Conservation (phyloP, 2,113 vertebrate species). For the Etheostoma cragini region DNA sequence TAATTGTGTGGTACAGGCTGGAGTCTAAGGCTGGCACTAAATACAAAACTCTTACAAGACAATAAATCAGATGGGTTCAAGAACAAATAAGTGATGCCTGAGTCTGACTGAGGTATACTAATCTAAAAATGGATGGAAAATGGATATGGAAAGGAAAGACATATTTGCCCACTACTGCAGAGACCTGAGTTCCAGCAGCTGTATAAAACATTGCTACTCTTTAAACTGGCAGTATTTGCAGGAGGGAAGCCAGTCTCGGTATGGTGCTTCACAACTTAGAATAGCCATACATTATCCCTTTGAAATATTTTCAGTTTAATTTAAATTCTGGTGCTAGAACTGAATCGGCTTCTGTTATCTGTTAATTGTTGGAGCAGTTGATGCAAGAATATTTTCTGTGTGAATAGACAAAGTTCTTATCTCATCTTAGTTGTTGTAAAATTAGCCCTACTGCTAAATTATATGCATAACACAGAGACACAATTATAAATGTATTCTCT, state of each 20-base stretch:
- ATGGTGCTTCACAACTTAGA: neutral
- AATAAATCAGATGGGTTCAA: neutral
- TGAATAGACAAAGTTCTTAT: too few species aligned
- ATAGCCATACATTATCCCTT: neutral
- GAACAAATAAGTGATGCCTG: neutral
- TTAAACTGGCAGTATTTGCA: neutral
- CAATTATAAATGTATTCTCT: too few species aligned
- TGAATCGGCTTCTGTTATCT: neutral
- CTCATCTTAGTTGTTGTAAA: too few species aligned
- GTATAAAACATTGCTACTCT: neutral
- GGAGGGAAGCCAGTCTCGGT: neutral
- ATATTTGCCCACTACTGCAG: neutral
- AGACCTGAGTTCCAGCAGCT: neutral
- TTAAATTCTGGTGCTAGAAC: neutral
- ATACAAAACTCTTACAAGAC: neutral
- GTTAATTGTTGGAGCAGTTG: too few species aligned
- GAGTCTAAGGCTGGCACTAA: neutral
- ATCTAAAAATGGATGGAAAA: conserved; percentile 5
- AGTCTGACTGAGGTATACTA: neutral
- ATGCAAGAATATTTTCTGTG: too few species aligned
- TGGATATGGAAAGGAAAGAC: neutral
- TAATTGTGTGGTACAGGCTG: neutral
- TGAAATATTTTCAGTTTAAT: neutral
- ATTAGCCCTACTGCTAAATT: too few species aligned
- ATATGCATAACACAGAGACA: too few species aligned